Evolutionary conservation across 1,140 invertebrate genomes (phyloP), one percentile per base, ranked within the genome.

Genomic region (Drosophila ogumai): DNA sequence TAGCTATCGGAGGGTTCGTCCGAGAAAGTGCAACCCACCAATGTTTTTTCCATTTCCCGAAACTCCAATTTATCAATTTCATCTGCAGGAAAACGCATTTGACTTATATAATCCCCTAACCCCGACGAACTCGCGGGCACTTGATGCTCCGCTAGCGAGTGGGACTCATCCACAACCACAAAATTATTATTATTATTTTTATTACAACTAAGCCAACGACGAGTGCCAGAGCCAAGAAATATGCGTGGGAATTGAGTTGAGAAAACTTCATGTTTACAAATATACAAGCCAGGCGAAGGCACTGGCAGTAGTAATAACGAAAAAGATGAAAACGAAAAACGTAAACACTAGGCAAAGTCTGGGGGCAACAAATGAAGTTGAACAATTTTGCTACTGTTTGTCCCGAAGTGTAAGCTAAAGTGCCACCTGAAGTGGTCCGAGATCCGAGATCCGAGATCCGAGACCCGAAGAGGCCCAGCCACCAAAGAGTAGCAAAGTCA

Each of bases 301-400:
- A 47, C 32, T 38, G 25, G 41, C 60, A 54, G 63, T 57, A 81
- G 61, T 40, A 59, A 79, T 46, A 54, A 50, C 43, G 25, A 49
- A 40, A 69, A 49, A 59, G 49, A 46, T 44, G 40, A 46, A 57
- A 73, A 17, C 22, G 50, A 43, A 79, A 66, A 69, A 77, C 46
- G 63, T 66, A 75, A 78, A 75, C 61, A 68, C 43, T 67, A 76
- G 38, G 22, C 57, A 57, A 73, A 57, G 52, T 58, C 65, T 72
- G 46, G 72, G 32, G 56, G 59, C 44, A 65, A 44, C 82, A 82
- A 86, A 81, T 81, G 54, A 86, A 86, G 82, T 75, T 79, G 69
- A 86, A 86, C 68, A 86, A 69, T 75, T 86, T 80, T 82, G 82
- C 82, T 86, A 87, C 82, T 87, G 82, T 87, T 85, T 76, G 61